Conservation (phyloP, 2,888 invertebrate species). For the Tetragnatha montana region DNA sequence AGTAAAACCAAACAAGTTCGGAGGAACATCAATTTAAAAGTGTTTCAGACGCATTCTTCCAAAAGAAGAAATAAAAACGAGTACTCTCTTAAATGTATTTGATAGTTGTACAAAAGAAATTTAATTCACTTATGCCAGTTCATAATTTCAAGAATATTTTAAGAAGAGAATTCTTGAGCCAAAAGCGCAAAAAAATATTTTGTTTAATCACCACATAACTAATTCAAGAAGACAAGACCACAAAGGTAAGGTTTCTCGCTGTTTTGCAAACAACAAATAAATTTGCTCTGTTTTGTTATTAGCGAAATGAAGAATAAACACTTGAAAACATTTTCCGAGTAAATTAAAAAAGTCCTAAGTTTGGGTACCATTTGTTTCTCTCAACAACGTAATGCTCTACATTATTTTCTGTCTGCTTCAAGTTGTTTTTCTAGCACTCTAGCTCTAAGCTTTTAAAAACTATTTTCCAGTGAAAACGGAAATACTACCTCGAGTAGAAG, state of each 20-base stretch:
- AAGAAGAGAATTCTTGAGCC: background rate
- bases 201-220: constrained; percentile 10
- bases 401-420: constrained; percentile 48
- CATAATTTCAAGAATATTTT: background rate
- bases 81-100: too few relatives aligned
- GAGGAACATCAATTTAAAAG: too few relatives aligned
- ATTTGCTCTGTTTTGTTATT: constrained; percentile 15
- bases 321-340: constrained; percentile 26
- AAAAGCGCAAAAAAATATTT: constrained; percentile 11
- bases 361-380: constrained; percentile 34
- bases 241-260: background rate
- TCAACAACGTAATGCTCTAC: constrained; percentile 37
- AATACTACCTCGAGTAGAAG: constrained; percentile 41
- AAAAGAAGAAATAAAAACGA: too few relatives aligned
- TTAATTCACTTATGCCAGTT: background rate
- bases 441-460: constrained; percentile 31
- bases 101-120: too few relatives aligned
- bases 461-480: constrained; percentile 50
- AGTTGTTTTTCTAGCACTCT: constrained; percentile 23
- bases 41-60: too few relatives aligned
- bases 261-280: constrained; percentile 4
- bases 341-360: constrained; percentile 31
- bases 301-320: constrained; percentile 31
- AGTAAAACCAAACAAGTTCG: too few relatives aligned
- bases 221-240: constrained; percentile 11